Percentiles rank a stretch among this genome's conserved stretches.
Conservation (phyloP, 1,140 invertebrate species). For the Teleogryllus occipitalis region DNA sequence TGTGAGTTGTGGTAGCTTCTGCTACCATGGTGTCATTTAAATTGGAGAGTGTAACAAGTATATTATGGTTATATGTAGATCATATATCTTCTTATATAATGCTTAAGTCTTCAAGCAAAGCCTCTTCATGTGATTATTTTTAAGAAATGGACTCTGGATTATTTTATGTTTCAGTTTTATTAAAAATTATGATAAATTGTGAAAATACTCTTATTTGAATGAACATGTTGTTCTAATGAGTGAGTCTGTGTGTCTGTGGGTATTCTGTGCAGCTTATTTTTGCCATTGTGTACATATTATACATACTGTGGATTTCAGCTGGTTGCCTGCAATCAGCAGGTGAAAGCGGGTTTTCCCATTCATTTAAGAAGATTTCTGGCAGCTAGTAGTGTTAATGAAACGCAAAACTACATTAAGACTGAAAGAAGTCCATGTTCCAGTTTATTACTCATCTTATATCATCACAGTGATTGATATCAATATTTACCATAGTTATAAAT, state of each 20-base stretch:
- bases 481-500: background rate
- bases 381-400: conserved; percentile 7
- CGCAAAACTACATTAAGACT: conserved; percentile 15
- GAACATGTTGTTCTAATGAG: background rate
- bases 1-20: background rate
- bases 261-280: conserved; percentile 17
- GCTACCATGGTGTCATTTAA: background rate
- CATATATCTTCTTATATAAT: background rate
- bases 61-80: background rate
- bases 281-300: conserved; percentile 20
- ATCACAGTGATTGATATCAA: conserved; percentile 6
- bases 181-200: background rate
- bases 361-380: conserved; percentile 7
- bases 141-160: background rate
- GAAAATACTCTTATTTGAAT: conserved; percentile 4
- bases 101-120: conserved; percentile 14
- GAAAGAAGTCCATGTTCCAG: conserved; percentile 11
- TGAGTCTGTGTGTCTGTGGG: background rate
- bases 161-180: conserved; percentile 14
- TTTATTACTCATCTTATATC: background rate
- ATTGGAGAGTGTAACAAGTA: background rate
- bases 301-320: conserved; percentile 16
- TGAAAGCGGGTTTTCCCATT: background rate
- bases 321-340: background rate
- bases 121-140: conserved; percentile 19